Conservation (phyloP, 2,888 invertebrate genomes). For the Gerosis bhagava region DNA sequence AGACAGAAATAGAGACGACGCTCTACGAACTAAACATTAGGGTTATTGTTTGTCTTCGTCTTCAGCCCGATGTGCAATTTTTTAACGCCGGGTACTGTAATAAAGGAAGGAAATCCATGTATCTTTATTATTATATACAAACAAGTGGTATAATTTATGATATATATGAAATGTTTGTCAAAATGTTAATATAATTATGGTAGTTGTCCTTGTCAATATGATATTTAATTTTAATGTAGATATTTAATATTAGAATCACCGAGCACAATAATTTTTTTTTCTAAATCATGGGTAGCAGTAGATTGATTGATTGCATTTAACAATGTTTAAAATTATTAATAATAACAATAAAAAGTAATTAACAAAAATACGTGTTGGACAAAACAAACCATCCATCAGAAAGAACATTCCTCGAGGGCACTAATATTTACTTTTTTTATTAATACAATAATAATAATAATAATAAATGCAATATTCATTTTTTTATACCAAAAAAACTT, state of each 20-base stretch:
- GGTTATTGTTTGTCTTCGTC: no score
- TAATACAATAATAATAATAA: no score
- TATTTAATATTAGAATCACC: conserved; percentile 28
- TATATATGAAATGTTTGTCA: conserved; percentile 10
- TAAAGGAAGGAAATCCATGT: no score
- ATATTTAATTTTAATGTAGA: no score
- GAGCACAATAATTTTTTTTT: conserved; percentile 47
- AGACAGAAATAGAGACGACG: no score
- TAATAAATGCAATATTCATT: conserved; percentile 74
- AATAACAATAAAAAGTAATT: conserved; percentile 78
- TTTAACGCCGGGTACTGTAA: no score
- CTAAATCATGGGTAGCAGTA: conserved; percentile 46
- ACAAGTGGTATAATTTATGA: conserved; percentile 19
- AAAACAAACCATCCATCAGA: conserved; percentile 74
- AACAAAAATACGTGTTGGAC: conserved; percentile 71
- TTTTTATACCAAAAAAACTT: conserved; percentile 60
- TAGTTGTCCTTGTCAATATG: no score
- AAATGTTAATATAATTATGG: no score
- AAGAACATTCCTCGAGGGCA: conserved; percentile 72
- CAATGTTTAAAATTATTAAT: conserved; percentile 80
- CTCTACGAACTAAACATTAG: no score
- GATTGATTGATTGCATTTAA: conserved; percentile 71
- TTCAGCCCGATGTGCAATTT: no score
- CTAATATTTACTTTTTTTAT: conserved; percentile 50
- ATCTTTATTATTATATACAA: conserved; percentile 24